Evolutionary conservation across 1,140 invertebrate genomes (phyloP), one percentile per base, ranked within the genome.

Genomic region (Drosophila cardini): DNA sequence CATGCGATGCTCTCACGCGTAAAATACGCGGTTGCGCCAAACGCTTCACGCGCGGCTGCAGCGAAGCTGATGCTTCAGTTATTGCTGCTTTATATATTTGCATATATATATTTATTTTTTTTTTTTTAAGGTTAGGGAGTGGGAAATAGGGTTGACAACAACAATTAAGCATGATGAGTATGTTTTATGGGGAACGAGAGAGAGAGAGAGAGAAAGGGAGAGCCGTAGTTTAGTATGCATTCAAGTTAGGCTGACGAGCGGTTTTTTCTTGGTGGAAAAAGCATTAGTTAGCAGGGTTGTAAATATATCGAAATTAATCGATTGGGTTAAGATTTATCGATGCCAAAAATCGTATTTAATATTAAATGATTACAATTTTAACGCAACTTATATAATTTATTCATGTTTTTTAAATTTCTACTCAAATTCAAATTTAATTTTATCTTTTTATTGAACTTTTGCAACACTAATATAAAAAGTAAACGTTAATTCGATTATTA

Each of bases 11-110:
- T 76, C 87, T 79, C 68, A 91, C 84, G 46, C 91, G 77, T 57
- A 92, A 84, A 50, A 92, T 92, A 60, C 91, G 83, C 53, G 91
- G 91, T 72, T 92, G 91, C 58, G 91, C 91, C 72, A 92, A 74
- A 68, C 91, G 89, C 64, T 91, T 92, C 50, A 90, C 68, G 77
- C 91, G 89, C 53, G 40, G 82, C 43, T 70, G 58, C 21, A 15
- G 50, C 72, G 56, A 42, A 58, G 67, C 50, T 21, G 68, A 16
- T 13, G 36, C 38, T 21, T 38, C 16, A 11, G 50, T 70, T 52
- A 52, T 40, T 18, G 72, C 60, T 64, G 72, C 56, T 56, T 42
- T 40, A 15, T n/a, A 53, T 40, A 50, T 36, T 11, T 36, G 6
- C 15, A 7, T 26, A 9, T 11, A 30, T 45, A 21, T 46, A 4